phyloP scores from a whole-genome alignment of 2,888 invertebrate species.

The Tachystola acroxantha region DNA sequence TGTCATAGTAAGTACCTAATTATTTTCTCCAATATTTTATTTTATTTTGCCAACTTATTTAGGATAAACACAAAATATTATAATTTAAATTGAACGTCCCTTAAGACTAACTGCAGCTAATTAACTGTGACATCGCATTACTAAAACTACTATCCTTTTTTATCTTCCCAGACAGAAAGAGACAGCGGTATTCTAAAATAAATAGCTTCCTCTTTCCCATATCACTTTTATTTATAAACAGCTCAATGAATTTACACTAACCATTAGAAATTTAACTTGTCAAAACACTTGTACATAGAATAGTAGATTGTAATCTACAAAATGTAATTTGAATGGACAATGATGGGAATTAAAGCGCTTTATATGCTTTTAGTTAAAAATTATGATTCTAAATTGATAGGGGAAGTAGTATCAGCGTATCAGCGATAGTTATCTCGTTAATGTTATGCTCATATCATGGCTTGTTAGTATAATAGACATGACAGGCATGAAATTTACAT shows the following conservation, averaged over 20 bases:
- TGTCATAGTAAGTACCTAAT: too few species aligned
- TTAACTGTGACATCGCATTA: constrained; percentile 64
- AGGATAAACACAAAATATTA: too few species aligned
- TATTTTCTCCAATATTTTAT: too few species aligned
- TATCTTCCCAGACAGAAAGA: constrained; percentile 27
- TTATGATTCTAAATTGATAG: constrained; percentile 4
- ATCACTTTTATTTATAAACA: constrained; percentile 16
- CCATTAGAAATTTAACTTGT: not conserved
- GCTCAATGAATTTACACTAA: not conserved
- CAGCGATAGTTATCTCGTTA: constrained; percentile 4
- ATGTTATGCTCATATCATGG: constrained; percentile 2
- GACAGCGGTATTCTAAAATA: constrained; percentile 24
- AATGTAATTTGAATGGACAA: constrained; percentile 1
- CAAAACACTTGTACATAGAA: not conserved
- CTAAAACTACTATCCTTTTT: constrained; percentile 40
- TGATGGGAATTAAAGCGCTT: constrained; percentile 3
- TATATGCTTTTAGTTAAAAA: constrained; percentile 2
- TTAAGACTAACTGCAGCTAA: constrained; percentile 56
- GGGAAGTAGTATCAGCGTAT: not conserved
- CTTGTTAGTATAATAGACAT: not conserved
- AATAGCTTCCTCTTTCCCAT: constrained; percentile 44
- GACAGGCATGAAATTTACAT: constrained; percentile 2
- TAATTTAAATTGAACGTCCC: constrained; percentile 21
- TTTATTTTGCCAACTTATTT: too few species aligned
- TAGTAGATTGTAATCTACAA: not conserved